Evolutionary conservation across 2,888 invertebrate species (phyloP).

Genomic region (Busseola fusca): DNA sequence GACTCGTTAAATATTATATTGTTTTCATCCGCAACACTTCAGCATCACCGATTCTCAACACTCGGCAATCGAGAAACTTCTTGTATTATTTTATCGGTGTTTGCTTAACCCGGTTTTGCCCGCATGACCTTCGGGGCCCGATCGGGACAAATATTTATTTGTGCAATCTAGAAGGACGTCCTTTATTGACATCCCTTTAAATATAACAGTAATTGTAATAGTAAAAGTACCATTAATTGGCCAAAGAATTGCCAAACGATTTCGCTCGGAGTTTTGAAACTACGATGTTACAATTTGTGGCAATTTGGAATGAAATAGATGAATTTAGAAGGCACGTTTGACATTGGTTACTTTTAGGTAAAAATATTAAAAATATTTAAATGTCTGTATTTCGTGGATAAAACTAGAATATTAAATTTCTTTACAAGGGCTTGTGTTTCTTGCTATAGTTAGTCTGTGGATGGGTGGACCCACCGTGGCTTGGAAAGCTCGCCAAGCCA

Average conservation of each 20-base stretch:
- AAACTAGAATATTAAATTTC: neutral
- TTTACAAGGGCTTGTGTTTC: neutral
- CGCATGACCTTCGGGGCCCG: slow-evolving; percentile 34
- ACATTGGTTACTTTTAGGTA: neutral
- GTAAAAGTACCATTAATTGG: slow-evolving; percentile 46
- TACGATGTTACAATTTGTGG: slow-evolving; percentile 7
- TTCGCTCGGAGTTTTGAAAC: neutral
- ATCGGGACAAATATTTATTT: slow-evolving; percentile 56
- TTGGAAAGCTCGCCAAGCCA: too few species aligned
- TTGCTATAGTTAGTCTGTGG: too few species aligned
- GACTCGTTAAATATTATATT: neutral
- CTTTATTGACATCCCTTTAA: slow-evolving; percentile 52
- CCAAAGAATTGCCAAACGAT: slow-evolving; percentile 16
- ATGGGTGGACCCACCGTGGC: too few species aligned
- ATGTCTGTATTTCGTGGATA: neutral
- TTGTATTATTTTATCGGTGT: slow-evolving; percentile 33
- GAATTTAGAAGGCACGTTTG: neutral
- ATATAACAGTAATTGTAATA: slow-evolving; percentile 42
- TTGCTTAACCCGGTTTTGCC: slow-evolving; percentile 22
- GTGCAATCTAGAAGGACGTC: slow-evolving; percentile 43
- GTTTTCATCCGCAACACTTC: neutral
- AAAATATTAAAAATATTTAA: neutral
- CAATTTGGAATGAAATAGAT: slow-evolving; percentile 6
- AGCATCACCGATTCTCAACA: neutral
- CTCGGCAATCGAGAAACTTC: neutral